phyloP scores from a whole-genome alignment of 2,888 invertebrate genomes.

The Torymus auratus region DNA sequence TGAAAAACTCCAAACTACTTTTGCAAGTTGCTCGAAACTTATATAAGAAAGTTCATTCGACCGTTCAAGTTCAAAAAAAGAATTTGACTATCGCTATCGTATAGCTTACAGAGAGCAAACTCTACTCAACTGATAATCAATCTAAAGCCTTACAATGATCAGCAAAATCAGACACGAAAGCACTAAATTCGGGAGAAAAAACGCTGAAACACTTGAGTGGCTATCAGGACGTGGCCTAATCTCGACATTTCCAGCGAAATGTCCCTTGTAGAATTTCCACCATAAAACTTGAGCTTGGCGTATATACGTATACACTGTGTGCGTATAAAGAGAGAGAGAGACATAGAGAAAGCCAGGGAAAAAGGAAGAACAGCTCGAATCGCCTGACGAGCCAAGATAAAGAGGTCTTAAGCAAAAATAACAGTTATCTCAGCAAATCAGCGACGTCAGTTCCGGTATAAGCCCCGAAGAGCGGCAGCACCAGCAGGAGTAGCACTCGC shows the following conservation, averaged over 20 bases:
- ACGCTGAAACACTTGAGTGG: constrained; percentile 11
- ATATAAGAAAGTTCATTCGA: too few relatives aligned
- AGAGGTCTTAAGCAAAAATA: constrained; percentile 55
- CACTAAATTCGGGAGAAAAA: background rate
- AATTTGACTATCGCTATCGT: too few relatives aligned
- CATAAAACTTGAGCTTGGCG: constrained; percentile 28
- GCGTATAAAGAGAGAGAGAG: background rate
- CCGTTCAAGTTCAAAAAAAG: too few relatives aligned
- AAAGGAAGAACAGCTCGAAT: constrained; percentile 23
- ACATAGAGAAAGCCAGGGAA: background rate
- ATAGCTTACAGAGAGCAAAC: too few relatives aligned
- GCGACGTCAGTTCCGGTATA: constrained; percentile 52
- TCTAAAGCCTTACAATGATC: background rate
- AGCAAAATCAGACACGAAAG: background rate
- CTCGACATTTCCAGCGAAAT: constrained; percentile 9
- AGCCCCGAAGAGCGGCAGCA: constrained; percentile 53
- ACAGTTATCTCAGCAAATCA: constrained; percentile 53
- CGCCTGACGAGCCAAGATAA: constrained; percentile 53
- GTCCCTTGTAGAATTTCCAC: constrained; percentile 28
- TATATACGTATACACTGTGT: background rate
- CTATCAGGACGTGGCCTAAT: constrained; percentile 18
- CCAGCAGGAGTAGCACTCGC: background rate
- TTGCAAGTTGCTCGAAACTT: too few relatives aligned
- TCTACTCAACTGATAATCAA: too few relatives aligned
- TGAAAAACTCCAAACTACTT: too few relatives aligned